Evolutionary conservation across 1,140 invertebrate species (phyloP), one percentile per base, ranked within the genome.

Genomic region (Druon quercuslanigerum): DNA sequence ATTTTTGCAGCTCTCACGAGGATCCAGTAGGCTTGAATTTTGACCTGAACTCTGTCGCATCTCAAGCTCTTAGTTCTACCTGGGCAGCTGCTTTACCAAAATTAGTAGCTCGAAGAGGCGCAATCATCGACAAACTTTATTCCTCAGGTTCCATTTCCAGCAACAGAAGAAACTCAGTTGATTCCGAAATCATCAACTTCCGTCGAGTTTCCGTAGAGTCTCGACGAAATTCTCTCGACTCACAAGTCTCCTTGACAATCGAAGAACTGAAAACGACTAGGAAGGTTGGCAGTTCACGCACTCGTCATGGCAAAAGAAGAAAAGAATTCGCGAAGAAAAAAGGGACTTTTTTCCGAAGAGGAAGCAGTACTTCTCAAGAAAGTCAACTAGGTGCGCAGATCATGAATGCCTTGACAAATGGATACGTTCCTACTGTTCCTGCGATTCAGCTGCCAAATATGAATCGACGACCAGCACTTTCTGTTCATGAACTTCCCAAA

Each of bases 11-110:
- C 82, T 95, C 95, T 8, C 95, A 97, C 82, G 96, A 96, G 71
- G 97, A 98, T 93, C 97, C 97, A 11, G 94, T 98, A 13, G 97
- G 97, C 8, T 92, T 98, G 71, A 96, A 97, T 85, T 95, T 98
- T 82, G 96, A 97, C 83, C 88, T 96, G 20, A 96, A 96, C 84
- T 96, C 95, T 77, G 94, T 94, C 8, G 95, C 94, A 19, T 96
- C 95, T 25, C 93, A 94, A 81, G 94, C 95, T 71, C 92, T 96
- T 8, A 92, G 96, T 75, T 97, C 97, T 7, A 96, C 96, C 0
- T 98, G 96, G 96, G 96, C 96, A 57, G 95, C 95, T 51, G 97
- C 96, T 77, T 92, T 98, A 57, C 97, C 97, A 0, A 95, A 97
- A 82, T 94, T 98, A 80, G 94, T 98, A 0, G 94, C 94, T 46